Evolutionary conservation across 2,888 invertebrate species (phyloP), one percentile per base, ranked within the genome.

Genomic region (Drosophila cyrtoloma): DNA sequence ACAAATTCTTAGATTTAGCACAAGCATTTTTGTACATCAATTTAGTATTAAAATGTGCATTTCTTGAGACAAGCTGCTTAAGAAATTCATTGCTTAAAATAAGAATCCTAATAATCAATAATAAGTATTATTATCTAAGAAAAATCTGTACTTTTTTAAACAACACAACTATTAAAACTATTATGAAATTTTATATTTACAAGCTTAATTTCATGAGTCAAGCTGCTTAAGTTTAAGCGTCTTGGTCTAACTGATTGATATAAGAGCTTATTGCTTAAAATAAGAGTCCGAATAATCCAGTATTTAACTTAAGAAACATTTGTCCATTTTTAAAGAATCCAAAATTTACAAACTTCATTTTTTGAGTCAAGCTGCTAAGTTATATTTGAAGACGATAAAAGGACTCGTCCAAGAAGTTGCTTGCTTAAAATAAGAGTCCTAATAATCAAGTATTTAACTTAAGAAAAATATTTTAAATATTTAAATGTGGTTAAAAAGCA

Each of bases 261-360:
- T 42, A 22, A 22, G 9, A 16, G 16, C 1, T 26, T 3, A 5
- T 16, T 16, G 7, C 14, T 22, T 22, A 22, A 7, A 9, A 9
- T 39, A 39, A 9, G 9, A 39, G 19, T n/a, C 0, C 10, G 2
- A 10, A 4, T 5, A n/a, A 42, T 42, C 10, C n/a, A 42, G 10
- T n/a, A 42, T 4, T n/a, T 10, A n/a, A n/a, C 10, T 19, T 10
- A 42, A 42, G 10, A 42, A n/a, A 10, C 0, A 10, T 10, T 2
- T 10, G n/a, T 5, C 2, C 10, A 5, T 42, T 9, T 10, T n/a
- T 1, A 42, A 42, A 5, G 5, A 42, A 42, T 4, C 10, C 10
- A 1, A 42, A 42, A 19, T 19, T 3, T 0, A 19, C 0, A 6
- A 37, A 37, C 0, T 7, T 37, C 0, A 37, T 16, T 16, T 16